Evolutionary conservation across 2,113 vertebrate genomes (phyloP), one percentile per base, ranked within the genome.

Genomic region (Micronycteris hirsuta): DNA sequence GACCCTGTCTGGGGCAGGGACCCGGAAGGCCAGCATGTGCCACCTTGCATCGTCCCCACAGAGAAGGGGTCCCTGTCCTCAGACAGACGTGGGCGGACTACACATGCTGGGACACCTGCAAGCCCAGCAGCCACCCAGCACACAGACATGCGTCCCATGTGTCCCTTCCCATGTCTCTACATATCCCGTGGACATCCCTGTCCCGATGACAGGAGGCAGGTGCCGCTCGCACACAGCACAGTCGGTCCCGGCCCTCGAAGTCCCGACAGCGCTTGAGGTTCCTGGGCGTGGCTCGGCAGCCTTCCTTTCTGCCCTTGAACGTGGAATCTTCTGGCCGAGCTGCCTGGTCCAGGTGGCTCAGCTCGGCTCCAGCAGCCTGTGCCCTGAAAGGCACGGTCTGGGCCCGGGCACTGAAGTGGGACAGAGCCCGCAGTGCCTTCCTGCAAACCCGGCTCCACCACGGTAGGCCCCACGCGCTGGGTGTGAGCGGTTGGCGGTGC

Each of bases 251-350:
- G 31, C 4, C 43, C 28, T 87, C 70, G 0, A 28, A 26, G 26
- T 71, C 76, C 54, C 73, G 19, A 22, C 13, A 87, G 47, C 45
- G 14, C 70, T 56, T 24, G 52, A 16, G 10, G 0, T 52, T 85
- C 28, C 78, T 43, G 33, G n/a, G n/a, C n/a, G n/a, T n/a, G n/a
- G 41, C 22, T 11, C 41, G 26, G 28, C 36, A n/a, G 33, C 31
- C 52, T 45, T 31, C 43, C 74, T 83, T 63, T 86, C 68, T 56
- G 41, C 73, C 85, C 88, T 95, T 36, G 19, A 63, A 4, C 92
- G 24, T 36, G 49, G 41, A 15, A 41, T 86, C 38, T 73, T 71
- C 82, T n/a, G 63, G 54, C 24, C 14, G 1, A 47, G 8, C 43
- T 56, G 28, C 56, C 67, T 41, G 33, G 36, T 12, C 26, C 45